phyloP scores from a whole-genome alignment of 1,140 invertebrate species.

The Bombus pascuorum region DNA sequence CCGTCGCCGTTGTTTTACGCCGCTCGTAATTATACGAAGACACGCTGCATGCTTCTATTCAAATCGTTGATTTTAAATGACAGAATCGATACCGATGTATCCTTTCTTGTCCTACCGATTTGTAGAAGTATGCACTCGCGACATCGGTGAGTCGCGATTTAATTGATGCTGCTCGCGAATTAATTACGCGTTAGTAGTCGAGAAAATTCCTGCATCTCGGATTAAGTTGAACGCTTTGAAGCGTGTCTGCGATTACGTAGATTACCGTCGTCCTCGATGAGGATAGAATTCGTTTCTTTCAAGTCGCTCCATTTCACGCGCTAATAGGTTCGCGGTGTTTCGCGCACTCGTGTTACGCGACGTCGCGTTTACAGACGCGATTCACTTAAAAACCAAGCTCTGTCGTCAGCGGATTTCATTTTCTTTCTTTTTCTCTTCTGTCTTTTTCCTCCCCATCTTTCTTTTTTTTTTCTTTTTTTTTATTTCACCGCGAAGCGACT shows the following conservation, averaged over 20 bases:
- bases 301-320: slow-evolving; percentile 31
- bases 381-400: slow-evolving; percentile 40
- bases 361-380: slow-evolving; percentile 33
- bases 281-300: slow-evolving; percentile 38
- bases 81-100: slow-evolving; percentile 11
- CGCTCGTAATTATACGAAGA: slow-evolving; percentile 11
- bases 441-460: too few relatives aligned
- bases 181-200: slow-evolving; percentile 19
- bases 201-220: slow-evolving; percentile 23
- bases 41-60: background rate
- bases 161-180: background rate
- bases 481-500: slow-evolving; percentile 31
- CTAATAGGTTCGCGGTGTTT: slow-evolving; percentile 45
- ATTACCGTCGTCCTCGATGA: slow-evolving; percentile 39
- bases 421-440: background rate
- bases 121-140: background rate
- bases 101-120: background rate
- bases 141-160: background rate
- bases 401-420: slow-evolving; percentile 16
- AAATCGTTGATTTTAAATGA: background rate
- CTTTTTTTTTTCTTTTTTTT: background rate
- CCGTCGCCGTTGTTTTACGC: background rate
- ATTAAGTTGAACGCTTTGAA: slow-evolving; percentile 12
- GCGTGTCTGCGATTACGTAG: slow-evolving; percentile 36
- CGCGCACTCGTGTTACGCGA: background rate